Evolutionary conservation across 2,888 invertebrate species (phyloP).

Genomic region (Pandemis heparana): DNA sequence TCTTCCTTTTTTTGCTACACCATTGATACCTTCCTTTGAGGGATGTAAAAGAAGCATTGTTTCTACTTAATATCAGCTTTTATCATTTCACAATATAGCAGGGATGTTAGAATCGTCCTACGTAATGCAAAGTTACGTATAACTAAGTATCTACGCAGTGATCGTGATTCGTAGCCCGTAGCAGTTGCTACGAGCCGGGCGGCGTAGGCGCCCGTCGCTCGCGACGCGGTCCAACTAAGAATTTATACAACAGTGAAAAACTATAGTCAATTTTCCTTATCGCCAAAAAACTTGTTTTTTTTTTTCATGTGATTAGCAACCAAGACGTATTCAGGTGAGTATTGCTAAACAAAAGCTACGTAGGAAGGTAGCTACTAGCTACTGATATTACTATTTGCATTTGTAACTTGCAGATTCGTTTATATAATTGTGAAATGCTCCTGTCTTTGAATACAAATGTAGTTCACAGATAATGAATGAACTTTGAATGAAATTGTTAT

Average conservation of each 20-base stretch:
- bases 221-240: neutral
- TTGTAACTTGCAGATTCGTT: neutral
- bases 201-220: slow-evolving; percentile 55
- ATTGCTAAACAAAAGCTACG: neutral
- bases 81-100: neutral
- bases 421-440: neutral
- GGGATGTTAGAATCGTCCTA: neutral
- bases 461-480: too few relatives aligned
- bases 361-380: neutral
- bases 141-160: neutral
- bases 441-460: too few relatives aligned
- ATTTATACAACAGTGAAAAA: neutral
- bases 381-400: neutral
- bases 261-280: neutral
- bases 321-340: slow-evolving; percentile 1
- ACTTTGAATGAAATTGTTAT: too few relatives aligned
- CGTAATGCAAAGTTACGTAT: neutral
- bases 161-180: slow-evolving; percentile 60
- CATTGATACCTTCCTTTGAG: neutral
- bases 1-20: neutral
- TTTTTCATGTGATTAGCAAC: neutral
- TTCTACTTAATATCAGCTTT: neutral
- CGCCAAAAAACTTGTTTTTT: too few relatives aligned
- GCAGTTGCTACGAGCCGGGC: slow-evolving; percentile 68
- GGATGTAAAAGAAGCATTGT: slow-evolving; percentile 4